phyloP scores from a whole-genome alignment of 1,140 invertebrate species.

The Cyclina sinensis region DNA sequence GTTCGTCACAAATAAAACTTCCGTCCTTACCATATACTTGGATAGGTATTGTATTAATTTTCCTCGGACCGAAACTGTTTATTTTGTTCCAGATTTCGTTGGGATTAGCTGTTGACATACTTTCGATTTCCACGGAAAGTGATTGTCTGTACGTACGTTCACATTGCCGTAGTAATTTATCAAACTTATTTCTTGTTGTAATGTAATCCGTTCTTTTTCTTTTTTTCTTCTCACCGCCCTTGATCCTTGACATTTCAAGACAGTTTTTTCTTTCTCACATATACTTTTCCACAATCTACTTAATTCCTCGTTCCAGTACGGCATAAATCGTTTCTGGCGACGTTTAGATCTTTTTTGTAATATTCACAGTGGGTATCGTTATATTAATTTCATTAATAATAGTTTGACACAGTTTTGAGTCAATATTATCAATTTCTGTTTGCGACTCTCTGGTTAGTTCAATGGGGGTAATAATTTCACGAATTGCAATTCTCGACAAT shows the following conservation, averaged over 20 bases:
- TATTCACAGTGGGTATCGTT: background rate
- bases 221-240: background rate
- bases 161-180: background rate
- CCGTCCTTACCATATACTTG: background rate
- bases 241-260: background rate
- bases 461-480: background rate
- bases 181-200: background rate
- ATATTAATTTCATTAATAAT: background rate
- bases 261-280: background rate
- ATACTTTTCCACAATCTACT: background rate
- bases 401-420: background rate
- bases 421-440: background rate
- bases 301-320: slow-evolving; percentile 7
- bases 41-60: background rate
- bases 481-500: background rate
- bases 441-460: background rate
- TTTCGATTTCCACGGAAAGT: background rate
- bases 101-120: background rate
- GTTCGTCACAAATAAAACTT: background rate
- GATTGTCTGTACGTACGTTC: background rate
- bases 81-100: background rate
- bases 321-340: background rate
- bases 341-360: background rate
- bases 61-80: background rate
- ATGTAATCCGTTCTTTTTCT: background rate